phyloP scores from a whole-genome alignment of 2,113 vertebrate genomes.

The Dissostichus mawsoni region DNA sequence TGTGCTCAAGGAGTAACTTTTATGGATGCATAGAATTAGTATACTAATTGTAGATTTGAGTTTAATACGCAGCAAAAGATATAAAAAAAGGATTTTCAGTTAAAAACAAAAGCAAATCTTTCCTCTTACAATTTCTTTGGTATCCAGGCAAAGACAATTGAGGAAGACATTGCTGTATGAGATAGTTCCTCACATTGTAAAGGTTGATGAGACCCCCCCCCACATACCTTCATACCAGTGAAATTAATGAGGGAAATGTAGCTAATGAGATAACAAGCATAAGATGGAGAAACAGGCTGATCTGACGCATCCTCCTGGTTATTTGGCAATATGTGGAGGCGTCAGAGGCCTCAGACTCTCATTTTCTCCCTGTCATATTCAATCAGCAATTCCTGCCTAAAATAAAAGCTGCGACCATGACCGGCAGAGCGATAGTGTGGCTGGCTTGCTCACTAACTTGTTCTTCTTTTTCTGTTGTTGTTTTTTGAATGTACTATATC shows the following conservation, averaged over 20 bases:
- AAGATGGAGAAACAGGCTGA: conserved; percentile 74
- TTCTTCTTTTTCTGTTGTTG: neutral
- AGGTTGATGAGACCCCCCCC: conserved; percentile 70
- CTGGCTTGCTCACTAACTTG: conserved; percentile 29
- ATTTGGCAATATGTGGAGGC: conserved; percentile 78
- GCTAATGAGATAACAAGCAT: conserved; percentile 80
- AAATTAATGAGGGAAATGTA: conserved; percentile 75
- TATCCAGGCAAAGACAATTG: conserved; percentile 59
- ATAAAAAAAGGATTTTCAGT: conserved; percentile 47
- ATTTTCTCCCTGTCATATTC: conserved; percentile 83
- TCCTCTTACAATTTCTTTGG: conserved; percentile 36
- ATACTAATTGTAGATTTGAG: conserved; percentile 35
- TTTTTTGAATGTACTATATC: conserved; percentile 6
- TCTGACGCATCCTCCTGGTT: conserved; percentile 75
- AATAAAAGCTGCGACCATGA: conserved; percentile 61
- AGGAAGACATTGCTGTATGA: conserved; percentile 58
- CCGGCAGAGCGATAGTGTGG: conserved; percentile 45
- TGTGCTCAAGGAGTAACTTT: conserved; percentile 53
- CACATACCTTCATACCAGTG: conserved; percentile 70
- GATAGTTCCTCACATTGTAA: conserved; percentile 73
- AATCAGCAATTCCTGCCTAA: conserved; percentile 73
- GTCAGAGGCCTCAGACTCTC: conserved; percentile 76
- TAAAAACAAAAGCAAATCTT: conserved; percentile 60
- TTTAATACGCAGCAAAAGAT: conserved; percentile 26
- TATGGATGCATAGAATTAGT: conserved; percentile 48